Conservation (phyloP, 92 coral and sea anemone species). For the Anthopleura xanthogrammica region DNA sequence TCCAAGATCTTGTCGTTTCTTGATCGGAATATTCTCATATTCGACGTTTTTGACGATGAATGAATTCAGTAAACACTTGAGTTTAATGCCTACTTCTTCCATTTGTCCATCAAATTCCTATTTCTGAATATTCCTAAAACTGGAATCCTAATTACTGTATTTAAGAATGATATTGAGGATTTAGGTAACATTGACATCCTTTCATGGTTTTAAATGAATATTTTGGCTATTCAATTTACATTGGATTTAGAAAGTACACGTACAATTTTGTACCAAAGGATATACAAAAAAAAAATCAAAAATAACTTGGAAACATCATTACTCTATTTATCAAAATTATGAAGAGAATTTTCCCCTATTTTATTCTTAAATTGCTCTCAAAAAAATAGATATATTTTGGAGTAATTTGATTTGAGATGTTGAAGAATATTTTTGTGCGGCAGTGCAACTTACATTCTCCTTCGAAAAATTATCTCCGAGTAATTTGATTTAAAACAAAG, state of each 20-base stretch:
- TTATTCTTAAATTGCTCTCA: no score
- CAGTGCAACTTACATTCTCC: no score
- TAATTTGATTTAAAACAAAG: neutral
- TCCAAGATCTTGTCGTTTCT: neutral
- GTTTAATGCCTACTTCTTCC: neutral
- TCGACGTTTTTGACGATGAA: neutral
- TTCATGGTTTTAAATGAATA: neutral
- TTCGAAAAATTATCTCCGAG: neutral
- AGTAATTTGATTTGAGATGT: no score
- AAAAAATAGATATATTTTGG: no score
- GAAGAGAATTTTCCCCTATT: no score
- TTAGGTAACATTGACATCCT: neutral
- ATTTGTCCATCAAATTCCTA: neutral
- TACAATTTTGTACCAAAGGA: neutral
- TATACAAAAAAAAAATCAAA: neutral
- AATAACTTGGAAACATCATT: no score
- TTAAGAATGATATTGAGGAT: neutral
- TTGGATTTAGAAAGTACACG: neutral
- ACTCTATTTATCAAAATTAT: no score
- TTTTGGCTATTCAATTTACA: neutral
- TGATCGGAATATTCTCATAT: neutral
- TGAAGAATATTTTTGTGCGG: no score
- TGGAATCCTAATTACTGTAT: neutral
- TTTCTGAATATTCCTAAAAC: neutral
- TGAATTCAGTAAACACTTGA: slow-evolving; percentile 9